Base-by-base conservation (phyloP, 2,888 invertebrate genomes). In the Galerucella calmariensis region DNA sequence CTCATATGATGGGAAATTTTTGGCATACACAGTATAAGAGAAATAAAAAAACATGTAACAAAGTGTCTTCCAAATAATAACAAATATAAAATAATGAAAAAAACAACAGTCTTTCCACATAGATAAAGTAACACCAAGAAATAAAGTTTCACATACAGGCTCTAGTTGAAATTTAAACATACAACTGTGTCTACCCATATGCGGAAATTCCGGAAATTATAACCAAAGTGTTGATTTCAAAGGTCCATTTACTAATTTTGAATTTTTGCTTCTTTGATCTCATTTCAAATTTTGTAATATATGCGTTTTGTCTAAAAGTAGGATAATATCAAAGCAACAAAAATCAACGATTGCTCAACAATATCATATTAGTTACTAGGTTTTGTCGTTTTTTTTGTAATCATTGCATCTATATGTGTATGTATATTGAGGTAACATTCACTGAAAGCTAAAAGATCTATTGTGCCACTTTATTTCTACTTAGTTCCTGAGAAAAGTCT, bases 81-180 rank as follows among this genome's bases (percentile, higher is more conserved):
- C 69, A 68, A 67, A 66, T 70, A 77, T 74, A 75, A 74, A 76
- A 79, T 77, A 77, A 74, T 74, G 56, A 77, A 77, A 78, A 85
- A 85, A 77, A 84, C 81, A 90, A 91, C 90, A 92, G 92, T 92
- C 92, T 92, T 92, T 92, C 92, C 92, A 92, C 92, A 92, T 91
- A 92, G 92, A 92, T 92, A 92, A 91, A 90, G 78, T 73, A 61
- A 69, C 56, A 72, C 70, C 69, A 75, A 70, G 70, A 73, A 44
- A 70, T 72, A 53, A 71, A 73, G 65, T 24, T 56, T 73, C 56
- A 66, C 59, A 70, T 67, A 67, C 61, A 76, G 58, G 59, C 71
- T 76, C 65, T 53, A 74, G 48, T 73, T 73, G 72, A 73, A 77
- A 72, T 59, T 66, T 66, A 77, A 75, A 74, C 73, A 27, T 6